phyloP scores from a whole-genome alignment of 2,113 vertebrate species.

The Peromyscus polionotus region DNA sequence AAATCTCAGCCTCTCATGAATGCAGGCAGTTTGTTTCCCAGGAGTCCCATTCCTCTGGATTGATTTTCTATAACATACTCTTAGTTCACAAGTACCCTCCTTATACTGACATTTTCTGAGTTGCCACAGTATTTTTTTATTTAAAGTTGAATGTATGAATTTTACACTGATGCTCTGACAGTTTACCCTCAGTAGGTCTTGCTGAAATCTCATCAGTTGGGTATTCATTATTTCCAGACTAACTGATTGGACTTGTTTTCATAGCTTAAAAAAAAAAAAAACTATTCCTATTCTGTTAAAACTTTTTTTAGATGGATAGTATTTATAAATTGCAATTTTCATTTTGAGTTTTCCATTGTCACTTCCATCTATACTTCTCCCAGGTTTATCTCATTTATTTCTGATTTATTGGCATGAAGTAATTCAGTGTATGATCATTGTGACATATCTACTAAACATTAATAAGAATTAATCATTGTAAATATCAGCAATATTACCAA shows the following conservation, averaged over 20 bases:
- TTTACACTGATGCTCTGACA: constrained; percentile 23
- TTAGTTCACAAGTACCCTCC: constrained; percentile 1
- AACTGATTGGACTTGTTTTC: neutral
- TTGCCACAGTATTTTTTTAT: constrained; percentile 20
- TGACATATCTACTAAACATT: neutral
- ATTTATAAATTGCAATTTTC: neutral
- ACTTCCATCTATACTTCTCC: neutral
- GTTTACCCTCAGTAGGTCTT: neutral
- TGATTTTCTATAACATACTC: neutral
- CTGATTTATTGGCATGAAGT: neutral
- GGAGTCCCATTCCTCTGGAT: constrained; percentile 17
- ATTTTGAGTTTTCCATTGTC: constrained; percentile 31
- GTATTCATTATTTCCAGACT: constrained; percentile 5
- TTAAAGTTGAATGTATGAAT: neutral
- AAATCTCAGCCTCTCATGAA: neutral
- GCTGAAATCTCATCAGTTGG: neutral
- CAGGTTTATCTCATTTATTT: constrained; percentile 26
- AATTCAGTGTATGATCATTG: neutral
- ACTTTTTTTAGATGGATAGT: neutral
- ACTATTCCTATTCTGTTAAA: constrained; percentile 1
- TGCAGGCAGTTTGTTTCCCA: constrained; percentile 2
- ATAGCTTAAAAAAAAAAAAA: neutral
- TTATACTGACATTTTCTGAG: neutral
- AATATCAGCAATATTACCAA: constrained; percentile 21
- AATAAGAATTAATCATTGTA: constrained; percentile 10